Conservation (phyloP, 2,888 invertebrate species). For the Sthenelais limicola region DNA sequence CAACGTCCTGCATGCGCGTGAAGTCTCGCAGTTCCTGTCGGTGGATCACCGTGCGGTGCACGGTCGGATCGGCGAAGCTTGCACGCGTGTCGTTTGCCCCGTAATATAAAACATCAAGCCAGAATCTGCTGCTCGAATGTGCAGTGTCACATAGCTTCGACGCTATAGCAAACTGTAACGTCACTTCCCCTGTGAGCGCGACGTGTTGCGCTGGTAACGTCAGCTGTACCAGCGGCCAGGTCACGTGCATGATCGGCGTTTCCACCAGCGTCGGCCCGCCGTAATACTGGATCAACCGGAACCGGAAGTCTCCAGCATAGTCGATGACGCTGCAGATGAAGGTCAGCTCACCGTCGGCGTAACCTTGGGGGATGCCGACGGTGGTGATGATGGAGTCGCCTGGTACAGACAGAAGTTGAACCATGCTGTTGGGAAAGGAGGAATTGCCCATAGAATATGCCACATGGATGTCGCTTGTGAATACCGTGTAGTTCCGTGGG, state of each 20-base stretch:
- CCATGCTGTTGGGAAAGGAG: constrained; percentile 59
- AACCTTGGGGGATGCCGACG: constrained; percentile 41
- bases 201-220: constrained; percentile 28
- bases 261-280: constrained; percentile 37
- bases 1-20: background rate
- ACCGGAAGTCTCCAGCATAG: constrained; percentile 59
- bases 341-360: constrained; percentile 53
- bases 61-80: background rate
- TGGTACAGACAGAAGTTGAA: constrained; percentile 53
- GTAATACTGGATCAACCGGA: constrained; percentile 52
- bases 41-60: constrained; percentile 9
- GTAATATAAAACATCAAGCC: constrained; percentile 50
- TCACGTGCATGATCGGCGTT: constrained; percentile 30
- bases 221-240: constrained; percentile 37
- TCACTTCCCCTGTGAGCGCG: constrained; percentile 29
- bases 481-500: constrained; percentile 59
- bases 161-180: constrained; percentile 30
- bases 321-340: constrained; percentile 65
- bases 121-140: constrained; percentile 30
- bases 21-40: constrained; percentile 22
- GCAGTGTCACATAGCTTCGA: constrained; percentile 47
- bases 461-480: constrained; percentile 61
- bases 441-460: constrained; percentile 58
- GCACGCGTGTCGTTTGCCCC: constrained; percentile 36
- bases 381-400: constrained; percentile 54